phyloP scores from a whole-genome alignment of 2,113 vertebrate species.

The Motacilla alba region DNA sequence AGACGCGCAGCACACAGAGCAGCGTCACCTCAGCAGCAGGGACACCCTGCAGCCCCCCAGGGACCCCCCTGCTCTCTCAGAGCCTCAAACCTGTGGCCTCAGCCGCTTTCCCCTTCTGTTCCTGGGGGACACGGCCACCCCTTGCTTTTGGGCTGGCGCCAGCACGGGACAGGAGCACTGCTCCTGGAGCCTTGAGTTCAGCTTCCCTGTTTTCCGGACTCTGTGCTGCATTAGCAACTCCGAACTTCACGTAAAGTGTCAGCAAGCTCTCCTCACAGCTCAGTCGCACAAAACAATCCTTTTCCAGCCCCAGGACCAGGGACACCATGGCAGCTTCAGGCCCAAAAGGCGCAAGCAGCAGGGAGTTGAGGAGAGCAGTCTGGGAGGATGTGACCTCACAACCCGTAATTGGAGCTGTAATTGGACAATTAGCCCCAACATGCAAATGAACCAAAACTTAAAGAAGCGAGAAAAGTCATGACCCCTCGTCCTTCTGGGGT shows the following conservation, averaged over 20 bases:
- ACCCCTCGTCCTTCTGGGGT: too few relatives aligned
- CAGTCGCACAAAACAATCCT: accelerated
- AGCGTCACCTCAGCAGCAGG: accelerated
- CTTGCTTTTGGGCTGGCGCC: background rate
- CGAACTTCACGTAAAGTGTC: accelerated
- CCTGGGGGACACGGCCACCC: background rate
- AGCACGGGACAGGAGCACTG: too few relatives aligned
- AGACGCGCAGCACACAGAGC: accelerated
- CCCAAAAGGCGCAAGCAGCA: background rate
- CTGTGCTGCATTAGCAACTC: background rate
- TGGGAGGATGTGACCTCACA: too few relatives aligned
- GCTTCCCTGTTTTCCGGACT: too few relatives aligned
- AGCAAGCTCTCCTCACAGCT: too few relatives aligned
- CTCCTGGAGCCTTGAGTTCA: too few relatives aligned
- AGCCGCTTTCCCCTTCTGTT: background rate
- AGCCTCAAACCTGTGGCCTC: background rate
- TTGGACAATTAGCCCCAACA: background rate
- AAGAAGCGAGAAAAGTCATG: background rate
- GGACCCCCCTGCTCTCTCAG: background rate
- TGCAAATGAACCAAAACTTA: background rate
- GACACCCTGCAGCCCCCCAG: background rate
- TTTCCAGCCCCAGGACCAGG: background rate
- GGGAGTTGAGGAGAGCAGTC: accelerated
- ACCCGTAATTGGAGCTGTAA: background rate
- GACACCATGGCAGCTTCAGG: accelerated